These are phyloP conservation scores for Leucopsar rothschildi DNA, from an alignment of 2,113 vertebrate species.

Conservation along the genomic window DNA sequence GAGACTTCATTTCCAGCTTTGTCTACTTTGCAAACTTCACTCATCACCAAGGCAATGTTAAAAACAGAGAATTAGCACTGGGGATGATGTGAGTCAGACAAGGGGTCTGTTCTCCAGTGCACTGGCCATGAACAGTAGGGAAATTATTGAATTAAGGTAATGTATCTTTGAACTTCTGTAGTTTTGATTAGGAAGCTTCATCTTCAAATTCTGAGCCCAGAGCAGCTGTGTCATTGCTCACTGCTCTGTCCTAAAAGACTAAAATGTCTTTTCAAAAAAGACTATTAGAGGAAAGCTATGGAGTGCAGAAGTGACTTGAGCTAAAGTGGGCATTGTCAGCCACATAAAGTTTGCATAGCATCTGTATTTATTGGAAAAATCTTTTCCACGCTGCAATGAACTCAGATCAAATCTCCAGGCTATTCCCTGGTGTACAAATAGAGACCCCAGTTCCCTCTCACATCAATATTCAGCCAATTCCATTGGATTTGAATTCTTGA, in stretches of 20 bases:
- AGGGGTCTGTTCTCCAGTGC: slow-evolving; percentile 53
- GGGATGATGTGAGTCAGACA: background rate
- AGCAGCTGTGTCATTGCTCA: slow-evolving; percentile 9
- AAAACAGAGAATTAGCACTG: background rate
- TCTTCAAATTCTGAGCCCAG: slow-evolving; percentile 14
- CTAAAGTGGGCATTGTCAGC: background rate
- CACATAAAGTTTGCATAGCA: background rate
- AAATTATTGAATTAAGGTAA: slow-evolving; percentile 71
- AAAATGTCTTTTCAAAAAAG: slow-evolving; percentile 24
- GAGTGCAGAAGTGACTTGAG: background rate
- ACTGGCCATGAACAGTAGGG: slow-evolving; percentile 66
- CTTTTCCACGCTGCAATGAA: background rate
- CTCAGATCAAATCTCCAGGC: background rate
- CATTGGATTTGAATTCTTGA: background rate
- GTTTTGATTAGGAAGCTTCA: slow-evolving; percentile 49
- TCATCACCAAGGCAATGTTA: slow-evolving; percentile 38
- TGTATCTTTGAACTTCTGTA: slow-evolving; percentile 34
- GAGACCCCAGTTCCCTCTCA: background rate
- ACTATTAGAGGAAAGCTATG: background rate
- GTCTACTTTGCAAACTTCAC: background rate
- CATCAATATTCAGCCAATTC: background rate
- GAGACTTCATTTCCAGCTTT: background rate
- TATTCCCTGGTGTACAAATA: background rate
- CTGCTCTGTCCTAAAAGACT: slow-evolving; percentile 28
- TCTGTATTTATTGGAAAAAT: background rate